Evolutionary conservation across 1,140 invertebrate genomes (phyloP), one percentile per base, ranked within the genome.

Genomic region (Caenorhabditis remanei): DNA sequence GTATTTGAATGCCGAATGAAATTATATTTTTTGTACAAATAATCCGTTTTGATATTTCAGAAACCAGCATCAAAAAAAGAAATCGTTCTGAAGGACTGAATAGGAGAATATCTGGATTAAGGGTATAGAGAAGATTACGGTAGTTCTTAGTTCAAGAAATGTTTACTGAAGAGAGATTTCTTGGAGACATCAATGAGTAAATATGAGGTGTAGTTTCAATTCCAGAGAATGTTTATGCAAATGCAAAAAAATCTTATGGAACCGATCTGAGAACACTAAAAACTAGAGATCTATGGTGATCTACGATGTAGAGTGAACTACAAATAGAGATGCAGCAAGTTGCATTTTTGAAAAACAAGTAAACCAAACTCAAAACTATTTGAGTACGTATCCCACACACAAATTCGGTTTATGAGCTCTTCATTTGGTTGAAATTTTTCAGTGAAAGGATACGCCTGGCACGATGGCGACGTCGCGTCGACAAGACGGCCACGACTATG

Each of bases 321-420:
- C 46, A 79, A 79, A 79, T 79, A 79, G 46, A 50, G 46, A 79
- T 79, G 71, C 43, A 71, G 21, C 11, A 46, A 50, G 7, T 50
- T 21, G 71, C 67, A 43, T 71, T 71, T 46, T 21, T 63, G 21
- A 63, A 50, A 24, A 79, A 79, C 43, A 79, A 79, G 71, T 50
- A 79, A 79, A 50, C 71, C 65, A 46, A 14, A 71, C 40, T 46
- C 8, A 40, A 16, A 63, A 19, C 56, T 13, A 65, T 65, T 9
- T 32, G 32, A 32, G 32, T 32, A 32, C 32, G 32, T 24, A 19
- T 2, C 6, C 6, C 7, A 75, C 16, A 19, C 19, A 75, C 67
- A 13, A 75, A 65, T 71, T 46, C 65, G 71, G 71, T 79, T 79
- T 79, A 79, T 79, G 71, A 79, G 71, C 71, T 79, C 71, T 50